Evolutionary conservation across 1,140 invertebrate species (phyloP), one percentile per base, ranked within the genome.

Genomic region (Hylyphantes graminicola): DNA sequence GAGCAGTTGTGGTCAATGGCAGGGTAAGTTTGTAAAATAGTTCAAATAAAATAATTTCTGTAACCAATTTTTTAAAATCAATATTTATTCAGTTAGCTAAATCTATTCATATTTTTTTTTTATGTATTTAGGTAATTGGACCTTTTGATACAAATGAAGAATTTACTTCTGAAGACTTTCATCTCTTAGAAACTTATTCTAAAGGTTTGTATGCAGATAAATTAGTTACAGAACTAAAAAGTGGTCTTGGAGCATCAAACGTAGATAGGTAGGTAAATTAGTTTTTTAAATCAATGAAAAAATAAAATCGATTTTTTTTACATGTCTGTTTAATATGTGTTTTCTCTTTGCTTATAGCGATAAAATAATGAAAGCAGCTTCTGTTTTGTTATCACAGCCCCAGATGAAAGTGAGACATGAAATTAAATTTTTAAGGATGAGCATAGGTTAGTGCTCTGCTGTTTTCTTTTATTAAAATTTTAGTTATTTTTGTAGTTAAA

Each of bases 101-200:
- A 35, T 35, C 5, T 35, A n/a, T 35, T 35, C 5, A 35, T 35
- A 35, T 35, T 35, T 61, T 68, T 15, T 35, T 54, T 48, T 57
- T 1, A 55, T 59, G 67, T 61, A 68, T 67, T 67, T 86, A 91
- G 90, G 86, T 91, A 50, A 86, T 98, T 79, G 98, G 97, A 8
- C 96, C 97, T 0, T 91, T 99, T 10, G 90, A 92, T 2, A 88
- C 91, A 0, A 89, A 91, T 61, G 97, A 99, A 89, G 89, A 89
- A 50, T 98, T 99, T 89, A 93, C 93, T n/a, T 90, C 92, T 19
- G 97, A 98, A 81, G 98, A 99, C 90, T 98, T 98, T 89, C 91
- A 92, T 35, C 90, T 99, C 21, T 90, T 99, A 75, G 96, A 99
- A 88, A 94, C 95, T 89, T 93, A 90, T 93, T 93, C 93, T 87